Evolutionary conservation across 2,888 invertebrate species (phyloP), one percentile per base, ranked within the genome.

Genomic region (Polyommatus icarus): DNA sequence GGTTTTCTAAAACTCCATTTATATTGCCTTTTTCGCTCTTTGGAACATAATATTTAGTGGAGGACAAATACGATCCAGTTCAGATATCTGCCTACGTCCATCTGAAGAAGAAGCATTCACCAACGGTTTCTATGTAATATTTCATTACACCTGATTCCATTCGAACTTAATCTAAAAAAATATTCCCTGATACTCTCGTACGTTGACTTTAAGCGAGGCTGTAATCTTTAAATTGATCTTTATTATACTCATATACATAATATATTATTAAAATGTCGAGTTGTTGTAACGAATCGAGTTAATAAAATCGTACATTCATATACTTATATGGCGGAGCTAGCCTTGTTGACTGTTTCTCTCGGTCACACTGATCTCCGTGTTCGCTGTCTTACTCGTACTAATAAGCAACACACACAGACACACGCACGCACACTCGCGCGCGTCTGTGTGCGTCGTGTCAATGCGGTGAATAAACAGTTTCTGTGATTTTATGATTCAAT

Each of bases 401-500:
- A 93, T 92, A 91, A 91, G 91, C 88, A 84, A 89, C 87, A 87
- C 81, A 78, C 77, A 79, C 75, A 76, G 76, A 79, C 78, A 29
- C 29, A 15, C 79, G 80, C 82, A 84, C 87, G 83, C 85, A 85
- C 85, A 85, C 85, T 83, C 79, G 77, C 80, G 80, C 85, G 84
- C 87, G 85, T 84, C 85, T 82, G 83, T 85, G 81, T 82, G 81
- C 82, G 81, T 84, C 85, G 85, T 90, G 89, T 90, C 91, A 89
- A 90, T 90, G 90, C 90, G 91, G 91, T 91, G 90, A 92, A 92
- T 91, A 91, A 92, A 93, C 90, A 91, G 91, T 92, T 92, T 93
- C 92, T 92, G 88, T 89, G 89, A 92, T 92, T 93, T 92, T 91
- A 92, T 90, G 92, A 92, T 88, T 90, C 90, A 92, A 89, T 90